Percentiles rank a stretch among this genome's conserved stretches.
phyloP scores from a whole-genome alignment of 1,140 invertebrate species.

The Metaphire vulgaris region DNA sequence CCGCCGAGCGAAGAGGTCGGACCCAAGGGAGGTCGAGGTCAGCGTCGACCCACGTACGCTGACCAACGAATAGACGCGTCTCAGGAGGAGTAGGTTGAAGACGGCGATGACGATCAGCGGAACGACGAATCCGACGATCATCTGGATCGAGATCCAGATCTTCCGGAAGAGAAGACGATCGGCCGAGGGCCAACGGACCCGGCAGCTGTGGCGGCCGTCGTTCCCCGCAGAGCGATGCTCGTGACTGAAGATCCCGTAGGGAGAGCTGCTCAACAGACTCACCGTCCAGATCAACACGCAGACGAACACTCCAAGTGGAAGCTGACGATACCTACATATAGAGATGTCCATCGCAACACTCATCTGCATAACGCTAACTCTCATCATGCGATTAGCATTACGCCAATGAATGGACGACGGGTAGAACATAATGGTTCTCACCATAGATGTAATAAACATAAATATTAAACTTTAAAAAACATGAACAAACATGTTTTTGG shows the following conservation, averaged over 20 bases:
- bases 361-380: too few species aligned
- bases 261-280: neutral
- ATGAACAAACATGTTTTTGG: too few species aligned
- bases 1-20: neutral
- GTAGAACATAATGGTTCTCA: too few species aligned
- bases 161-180: neutral
- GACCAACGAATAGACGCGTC: neutral
- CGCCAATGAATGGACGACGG: too few species aligned
- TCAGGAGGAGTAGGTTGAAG: neutral
- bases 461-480: too few species aligned
- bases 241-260: conserved; percentile 1
- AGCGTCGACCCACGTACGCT: neutral
- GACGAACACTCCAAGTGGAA: neutral
- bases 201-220: neutral
- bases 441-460: too few species aligned
- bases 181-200: neutral
- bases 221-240: neutral
- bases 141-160: neutral
- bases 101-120: conserved; percentile 8
- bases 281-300: conserved; percentile 6
- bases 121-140: conserved; percentile 1
- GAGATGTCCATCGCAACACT: too few species aligned
- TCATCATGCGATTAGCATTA: too few species aligned
- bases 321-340: neutral
- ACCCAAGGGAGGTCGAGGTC: neutral